Evolutionary conservation across 2,888 invertebrate species (phyloP).

Genomic region (Iphiclides podalirius): DNA sequence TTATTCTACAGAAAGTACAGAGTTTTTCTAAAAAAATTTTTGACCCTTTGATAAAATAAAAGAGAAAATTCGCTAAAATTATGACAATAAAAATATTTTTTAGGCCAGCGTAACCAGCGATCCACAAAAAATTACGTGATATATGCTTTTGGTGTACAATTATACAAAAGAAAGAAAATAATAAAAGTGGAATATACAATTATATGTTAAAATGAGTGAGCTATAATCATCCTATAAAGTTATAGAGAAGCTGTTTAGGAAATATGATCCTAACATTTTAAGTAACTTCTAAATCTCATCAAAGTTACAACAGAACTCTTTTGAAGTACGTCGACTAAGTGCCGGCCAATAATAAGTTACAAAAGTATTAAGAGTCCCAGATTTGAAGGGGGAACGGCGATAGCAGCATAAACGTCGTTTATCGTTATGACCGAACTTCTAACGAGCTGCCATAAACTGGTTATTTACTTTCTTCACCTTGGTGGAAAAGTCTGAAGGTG

Average conservation of each 20-base stretch:
- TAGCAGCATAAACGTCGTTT: slow-evolving; percentile 59
- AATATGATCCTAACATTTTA: neutral
- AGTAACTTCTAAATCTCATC: slow-evolving; percentile 22
- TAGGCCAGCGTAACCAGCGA: too few relatives aligned
- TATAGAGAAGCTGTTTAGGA: neutral
- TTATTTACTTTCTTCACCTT: slow-evolving; percentile 65
- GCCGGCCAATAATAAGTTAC: slow-evolving; percentile 60
- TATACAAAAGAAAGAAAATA: too few relatives aligned
- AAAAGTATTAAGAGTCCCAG: slow-evolving; percentile 54
- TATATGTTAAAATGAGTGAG: too few relatives aligned
- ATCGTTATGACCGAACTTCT: slow-evolving; percentile 69
- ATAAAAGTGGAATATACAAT: too few relatives aligned
- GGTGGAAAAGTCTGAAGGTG: slow-evolving; percentile 26
- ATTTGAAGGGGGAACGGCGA: slow-evolving; percentile 59
- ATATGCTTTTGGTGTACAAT: too few relatives aligned
- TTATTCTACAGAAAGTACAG: too few relatives aligned
- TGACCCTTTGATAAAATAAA: too few relatives aligned
- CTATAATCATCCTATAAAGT: too few relatives aligned
- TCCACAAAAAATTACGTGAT: too few relatives aligned
- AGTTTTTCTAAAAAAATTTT: too few relatives aligned
- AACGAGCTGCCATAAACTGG: slow-evolving; percentile 72
- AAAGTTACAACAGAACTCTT: slow-evolving; percentile 23
- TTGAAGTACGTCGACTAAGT: slow-evolving; percentile 33
- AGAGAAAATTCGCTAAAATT: too few relatives aligned
- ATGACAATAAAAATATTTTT: too few relatives aligned